Evolutionary conservation across 2,113 vertebrate genomes (phyloP), one percentile per base, ranked within the genome.

Genomic region (Oophaga pumilio): DNA sequence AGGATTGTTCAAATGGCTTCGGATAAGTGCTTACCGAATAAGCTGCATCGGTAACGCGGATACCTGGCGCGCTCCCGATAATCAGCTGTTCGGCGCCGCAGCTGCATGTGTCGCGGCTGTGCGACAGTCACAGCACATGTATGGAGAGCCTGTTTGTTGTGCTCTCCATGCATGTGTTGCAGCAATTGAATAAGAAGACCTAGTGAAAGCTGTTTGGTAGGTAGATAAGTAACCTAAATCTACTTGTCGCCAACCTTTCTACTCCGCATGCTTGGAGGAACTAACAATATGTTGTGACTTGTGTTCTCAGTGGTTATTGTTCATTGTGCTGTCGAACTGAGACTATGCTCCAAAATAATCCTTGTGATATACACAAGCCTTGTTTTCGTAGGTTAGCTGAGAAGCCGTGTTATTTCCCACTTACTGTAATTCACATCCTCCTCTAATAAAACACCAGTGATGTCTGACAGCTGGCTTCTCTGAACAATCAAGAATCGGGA

Each of bases 381-480:
- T 18, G 26, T n/a, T 22, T 20, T 64, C 1, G 2, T 49, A 59
- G 20, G 6, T 66, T 10, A 24, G 6, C 28, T n/a, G 59, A 64
- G 59, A 66, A 66, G 11, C 60, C 12, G 7, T 64, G 60, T 82
- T 66, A 13, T 82, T 68, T 82, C 80, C 43, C 80, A 52, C 43
- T 18, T 68, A 68, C 68, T 82, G 43, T 82, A 15, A 68, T 68
- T 24, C 22, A 82, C 80, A 68, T 82, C 80, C 80, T 82, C n/a
- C 62, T 82, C 8, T 57, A 22, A 26, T 78, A 49, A 56, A 26
- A 79, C 26, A 28, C 8, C 3, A 14, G n/a, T 81, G 28, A 82
- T 68, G 43, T 68, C 49, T 15, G 17, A 60, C 80, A 66, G 64
- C 80, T 82, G 80, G 28, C 12, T 50, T n/a, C 43, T n/a, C 33